A percentile compares a stretch with the other conserved stretches of the same genome.
phyloP scores from a whole-genome alignment of 1,140 invertebrate genomes.

The Coelopa frigida region DNA sequence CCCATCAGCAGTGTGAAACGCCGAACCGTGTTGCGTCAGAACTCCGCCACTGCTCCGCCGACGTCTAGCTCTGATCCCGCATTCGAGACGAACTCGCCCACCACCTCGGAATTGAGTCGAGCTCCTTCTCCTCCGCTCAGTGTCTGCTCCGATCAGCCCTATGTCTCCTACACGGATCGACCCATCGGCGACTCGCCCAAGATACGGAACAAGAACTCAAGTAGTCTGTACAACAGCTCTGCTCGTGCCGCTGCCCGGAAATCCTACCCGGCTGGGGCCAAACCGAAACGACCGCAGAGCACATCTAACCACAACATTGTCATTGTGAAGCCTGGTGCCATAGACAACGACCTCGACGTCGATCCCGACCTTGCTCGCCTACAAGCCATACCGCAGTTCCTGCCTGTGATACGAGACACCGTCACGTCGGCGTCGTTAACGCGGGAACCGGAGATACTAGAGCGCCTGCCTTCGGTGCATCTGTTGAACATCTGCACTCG shows the following conservation, averaged over 20 bases:
- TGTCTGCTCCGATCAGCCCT: slow-evolving; percentile 84
- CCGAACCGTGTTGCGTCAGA: slow-evolving; percentile 13
- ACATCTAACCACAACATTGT: slow-evolving; percentile 63
- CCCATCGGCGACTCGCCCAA: slow-evolving; percentile 84
- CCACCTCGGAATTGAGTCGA: slow-evolving; percentile 30
- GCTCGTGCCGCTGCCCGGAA: slow-evolving; percentile 24
- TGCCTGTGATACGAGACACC: slow-evolving; percentile 86
- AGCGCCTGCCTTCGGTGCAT: slow-evolving; percentile 61
- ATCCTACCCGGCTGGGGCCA: slow-evolving; percentile 27
- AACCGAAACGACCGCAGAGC: slow-evolving; percentile 34
- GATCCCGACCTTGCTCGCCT: slow-evolving; percentile 76
- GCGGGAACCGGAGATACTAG: slow-evolving; percentile 79
- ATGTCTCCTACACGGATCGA: slow-evolving; percentile 88
- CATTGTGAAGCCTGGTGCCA: slow-evolving; percentile 69
- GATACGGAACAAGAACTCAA: slow-evolving; percentile 52
- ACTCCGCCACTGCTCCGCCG: slow-evolving; percentile 10
- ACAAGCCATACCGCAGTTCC: slow-evolving; percentile 80
- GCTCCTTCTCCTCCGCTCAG: slow-evolving; percentile 76
- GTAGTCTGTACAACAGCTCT: slow-evolving; percentile 22
- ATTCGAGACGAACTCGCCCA: slow-evolving; percentile 33
- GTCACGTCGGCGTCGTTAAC: slow-evolving; percentile 72
- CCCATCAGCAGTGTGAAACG: slow-evolving; percentile 29
- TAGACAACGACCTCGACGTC: slow-evolving; percentile 56
- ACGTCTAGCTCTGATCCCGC: slow-evolving; percentile 34
- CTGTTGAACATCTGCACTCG: slow-evolving; percentile 34